Conservation (phyloP, 1,140 invertebrate genomes). For the Neodiprion pinetum region DNA sequence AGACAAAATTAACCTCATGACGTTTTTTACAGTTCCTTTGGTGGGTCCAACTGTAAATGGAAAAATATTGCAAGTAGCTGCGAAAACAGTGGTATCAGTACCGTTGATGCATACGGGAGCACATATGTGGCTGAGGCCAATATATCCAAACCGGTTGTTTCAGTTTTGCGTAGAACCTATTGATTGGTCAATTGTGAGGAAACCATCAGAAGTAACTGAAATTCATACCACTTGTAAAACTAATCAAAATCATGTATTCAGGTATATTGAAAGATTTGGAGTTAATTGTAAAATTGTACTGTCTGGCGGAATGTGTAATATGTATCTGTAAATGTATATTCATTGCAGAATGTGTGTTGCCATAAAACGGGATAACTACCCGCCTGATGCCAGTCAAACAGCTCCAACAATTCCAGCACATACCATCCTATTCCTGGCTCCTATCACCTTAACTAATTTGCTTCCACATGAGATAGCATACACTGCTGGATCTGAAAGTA, state of each 20-base stretch:
- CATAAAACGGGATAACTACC: slow-evolving; percentile 82
- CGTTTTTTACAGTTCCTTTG: not conserved
- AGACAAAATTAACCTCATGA: too few species aligned
- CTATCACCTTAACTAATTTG: slow-evolving; percentile 81
- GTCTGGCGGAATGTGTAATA: not conserved
- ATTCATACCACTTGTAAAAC: slow-evolving; percentile 54
- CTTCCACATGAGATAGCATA: slow-evolving; percentile 77
- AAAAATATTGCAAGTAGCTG: slow-evolving; percentile 52
- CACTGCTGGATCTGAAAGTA: slow-evolving; percentile 62
- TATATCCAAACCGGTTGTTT: slow-evolving; percentile 55
- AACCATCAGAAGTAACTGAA: slow-evolving; percentile 65
- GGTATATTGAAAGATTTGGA: slow-evolving; percentile 31
- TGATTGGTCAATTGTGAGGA: slow-evolving; percentile 71
- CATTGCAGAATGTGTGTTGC: slow-evolving; percentile 78
- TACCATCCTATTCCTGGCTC: slow-evolving; percentile 82
- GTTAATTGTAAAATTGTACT: slow-evolving; percentile 11
- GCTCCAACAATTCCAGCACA: slow-evolving; percentile 77
- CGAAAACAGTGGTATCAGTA: slow-evolving; percentile 65
- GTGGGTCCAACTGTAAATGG: slow-evolving; percentile 24
- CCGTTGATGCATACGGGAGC: slow-evolving; percentile 71
- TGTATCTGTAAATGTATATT: slow-evolving; percentile 8
- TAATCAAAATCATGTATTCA: slow-evolving; percentile 55
- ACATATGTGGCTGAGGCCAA: slow-evolving; percentile 68
- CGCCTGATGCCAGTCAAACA: slow-evolving; percentile 63
- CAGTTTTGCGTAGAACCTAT: slow-evolving; percentile 70